Base-by-base conservation (phyloP, 37 sponge, comb jelly and placozoan genomes). In the Axinella damicornis region DNA sequence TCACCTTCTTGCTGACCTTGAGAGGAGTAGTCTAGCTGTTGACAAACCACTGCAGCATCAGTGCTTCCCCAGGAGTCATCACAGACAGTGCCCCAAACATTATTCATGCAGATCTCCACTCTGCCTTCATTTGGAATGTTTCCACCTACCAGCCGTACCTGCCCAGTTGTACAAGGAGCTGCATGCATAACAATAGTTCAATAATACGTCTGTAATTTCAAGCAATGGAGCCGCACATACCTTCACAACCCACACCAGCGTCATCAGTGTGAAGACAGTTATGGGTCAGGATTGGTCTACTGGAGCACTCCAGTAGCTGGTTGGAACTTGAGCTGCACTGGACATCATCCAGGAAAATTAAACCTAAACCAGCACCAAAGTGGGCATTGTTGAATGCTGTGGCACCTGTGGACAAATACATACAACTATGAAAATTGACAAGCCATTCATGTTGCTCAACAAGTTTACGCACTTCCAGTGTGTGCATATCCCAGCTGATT, bases 401-500 rank as follows among this genome's bases (percentile, higher is more conserved):
- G 5, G 9, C 37, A 32, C 5, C 37, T 69, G 6, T 32, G 27
- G 30, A 61, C 62, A 61, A 27, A 14, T 11, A 61, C 13, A 61
- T 4, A 5, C 4, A 27, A 5, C 62, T 61, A 25, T 40, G 13
- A 40, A 27, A 27, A 34, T 33, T 39, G 31, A 16, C 1, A 19
- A 71, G 24, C 15, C 12, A 39, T 46, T 46, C 46, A 9, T 46
- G 9, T 46, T 46, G 46, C n/a, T 46, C 4, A 46, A 46, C 46
- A 46, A 46, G 46, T 4, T 40, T 19, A 71, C 72, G 34, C 24
- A 36, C 72, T 71, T 71, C 41, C 38, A 25, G 72, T 71, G 46
- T 71, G 37, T 25, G 72, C 72, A 39, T 71, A 71, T 22, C 72
- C 72, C 72, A 71, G 46, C 72, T 71, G 72, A 19, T 71, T 71